phyloP scores from a whole-genome alignment of 2,797 vertebrate genomes.

The Melanotaenia nigrans region DNA sequence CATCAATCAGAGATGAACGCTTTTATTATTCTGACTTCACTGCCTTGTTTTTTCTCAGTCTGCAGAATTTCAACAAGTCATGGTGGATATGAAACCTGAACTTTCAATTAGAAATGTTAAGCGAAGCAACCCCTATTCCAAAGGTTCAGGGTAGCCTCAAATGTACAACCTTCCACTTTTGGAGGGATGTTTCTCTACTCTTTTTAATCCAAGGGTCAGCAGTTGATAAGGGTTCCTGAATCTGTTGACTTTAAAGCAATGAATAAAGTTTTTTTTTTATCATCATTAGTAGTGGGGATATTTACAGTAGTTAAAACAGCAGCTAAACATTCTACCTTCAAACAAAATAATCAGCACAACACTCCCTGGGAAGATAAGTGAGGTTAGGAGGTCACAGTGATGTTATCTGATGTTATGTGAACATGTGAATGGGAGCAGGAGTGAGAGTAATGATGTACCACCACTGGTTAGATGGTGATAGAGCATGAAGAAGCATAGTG shows the following conservation, averaged over 20 bases:
- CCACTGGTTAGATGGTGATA: slow-evolving; percentile 25
- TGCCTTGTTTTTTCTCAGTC: too few species aligned
- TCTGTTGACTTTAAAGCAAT: not conserved
- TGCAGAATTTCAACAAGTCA: not conserved
- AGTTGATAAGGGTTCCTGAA: not conserved
- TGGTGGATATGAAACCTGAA: not conserved
- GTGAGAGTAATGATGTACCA: slow-evolving; percentile 24
- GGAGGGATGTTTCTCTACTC: not conserved
- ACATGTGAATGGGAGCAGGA: slow-evolving; percentile 22
- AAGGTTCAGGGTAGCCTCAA: not conserved
- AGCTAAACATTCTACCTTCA: not conserved
- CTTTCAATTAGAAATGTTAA: not conserved
- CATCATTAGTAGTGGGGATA: not conserved
- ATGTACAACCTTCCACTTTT: not conserved
- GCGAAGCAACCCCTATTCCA: not conserved
- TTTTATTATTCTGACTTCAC: too few species aligned
- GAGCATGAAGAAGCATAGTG: slow-evolving; percentile 4
- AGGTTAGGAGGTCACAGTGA: slow-evolving; percentile 53
- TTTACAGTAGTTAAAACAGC: not conserved
- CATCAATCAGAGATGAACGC: too few species aligned
- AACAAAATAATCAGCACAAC: not conserved
- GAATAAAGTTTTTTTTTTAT: not conserved
- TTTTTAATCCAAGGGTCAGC: not conserved
- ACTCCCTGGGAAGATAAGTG: slow-evolving; percentile 27
- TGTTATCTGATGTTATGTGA: slow-evolving; percentile 40